phyloP scores from a whole-genome alignment of 1,140 invertebrate genomes.

The Drosophila malerkotliana region DNA sequence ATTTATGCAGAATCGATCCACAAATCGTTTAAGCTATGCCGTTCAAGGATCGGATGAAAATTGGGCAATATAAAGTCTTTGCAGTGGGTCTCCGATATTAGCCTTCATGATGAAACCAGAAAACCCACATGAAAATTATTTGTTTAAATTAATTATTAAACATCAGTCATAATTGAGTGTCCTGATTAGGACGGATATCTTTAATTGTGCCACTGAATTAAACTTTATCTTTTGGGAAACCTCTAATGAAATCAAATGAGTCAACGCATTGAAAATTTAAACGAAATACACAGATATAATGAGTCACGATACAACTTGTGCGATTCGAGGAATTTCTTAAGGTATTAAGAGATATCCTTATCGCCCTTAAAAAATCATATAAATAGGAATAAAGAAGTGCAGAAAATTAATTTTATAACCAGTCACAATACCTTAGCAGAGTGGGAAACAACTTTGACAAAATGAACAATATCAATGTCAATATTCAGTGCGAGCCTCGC shows the following conservation, averaged over 20 bases:
- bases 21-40: too few relatives aligned
- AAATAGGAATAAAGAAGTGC: neutral
- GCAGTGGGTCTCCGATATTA: too few relatives aligned
- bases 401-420: neutral
- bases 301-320: neutral
- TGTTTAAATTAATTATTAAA: too few relatives aligned
- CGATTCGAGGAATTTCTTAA: neutral
- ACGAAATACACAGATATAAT: neutral
- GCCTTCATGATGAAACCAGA: too few relatives aligned
- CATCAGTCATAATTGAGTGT: neutral
- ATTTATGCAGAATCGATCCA: neutral
- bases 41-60: too few relatives aligned
- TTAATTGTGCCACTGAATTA: neutral
- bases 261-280: neutral
- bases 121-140: too few relatives aligned
- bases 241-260: neutral
- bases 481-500: neutral
- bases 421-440: neutral
- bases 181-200: neutral
- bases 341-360: neutral
- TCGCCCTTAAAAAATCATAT: neutral
- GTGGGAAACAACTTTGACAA: neutral
- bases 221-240: neutral
- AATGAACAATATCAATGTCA: neutral
- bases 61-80: too few relatives aligned